A percentile compares a stretch with the other conserved stretches of the same genome.
Evolutionary conservation across 2,888 invertebrate species (phyloP).

Genomic region (Tenthredo notha): DNA sequence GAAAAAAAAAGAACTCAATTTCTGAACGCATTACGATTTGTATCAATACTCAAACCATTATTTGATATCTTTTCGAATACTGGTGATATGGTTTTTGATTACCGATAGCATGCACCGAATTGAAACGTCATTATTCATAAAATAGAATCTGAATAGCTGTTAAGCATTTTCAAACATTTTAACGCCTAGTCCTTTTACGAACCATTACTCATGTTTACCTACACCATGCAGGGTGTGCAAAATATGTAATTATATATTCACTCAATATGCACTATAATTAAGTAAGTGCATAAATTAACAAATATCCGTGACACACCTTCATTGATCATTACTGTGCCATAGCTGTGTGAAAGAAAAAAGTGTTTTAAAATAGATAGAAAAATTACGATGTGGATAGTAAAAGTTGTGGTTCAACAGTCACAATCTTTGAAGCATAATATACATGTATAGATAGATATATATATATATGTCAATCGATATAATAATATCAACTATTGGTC

Average conservation of each 20-base stretch:
- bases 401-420: background rate
- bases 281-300: background rate
- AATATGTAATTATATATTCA: background rate
- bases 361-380: background rate
- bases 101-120: background rate
- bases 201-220: background rate
- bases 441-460: no score
- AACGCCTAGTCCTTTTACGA: background rate
- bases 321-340: background rate
- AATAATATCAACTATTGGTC: background rate
- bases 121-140: background rate
- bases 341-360: background rate
- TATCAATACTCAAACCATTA: background rate
- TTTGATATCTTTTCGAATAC: background rate
- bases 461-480: background rate
- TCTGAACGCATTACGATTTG: background rate
- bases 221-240: background rate
- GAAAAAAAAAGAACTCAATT: background rate
- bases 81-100: background rate
- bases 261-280: background rate
- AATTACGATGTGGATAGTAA: background rate
- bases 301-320: constrained; percentile 24
- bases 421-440: background rate
- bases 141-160: background rate
- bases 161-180: background rate